A percentile compares a stretch with the other conserved stretches of the same genome.
Evolutionary conservation across 1,140 invertebrate species (phyloP).

Genomic region (Macrotrachela quadricornifera): DNA sequence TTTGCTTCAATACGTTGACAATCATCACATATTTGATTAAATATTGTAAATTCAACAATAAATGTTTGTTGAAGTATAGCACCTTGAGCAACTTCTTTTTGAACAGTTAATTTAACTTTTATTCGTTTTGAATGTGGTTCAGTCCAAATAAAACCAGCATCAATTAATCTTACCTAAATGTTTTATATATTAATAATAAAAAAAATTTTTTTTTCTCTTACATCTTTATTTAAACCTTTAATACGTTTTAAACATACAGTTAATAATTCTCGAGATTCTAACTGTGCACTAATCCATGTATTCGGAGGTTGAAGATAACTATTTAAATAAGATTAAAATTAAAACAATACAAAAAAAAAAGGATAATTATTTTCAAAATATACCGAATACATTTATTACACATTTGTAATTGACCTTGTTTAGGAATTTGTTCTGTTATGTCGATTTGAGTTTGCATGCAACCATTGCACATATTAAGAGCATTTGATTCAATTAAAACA

Average conservation of each 20-base stretch:
- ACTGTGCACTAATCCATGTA: slow-evolving; percentile 62
- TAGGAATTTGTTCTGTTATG: slow-evolving; percentile 2
- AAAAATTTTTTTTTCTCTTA: too few relatives aligned
- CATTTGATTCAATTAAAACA: slow-evolving; percentile 3
- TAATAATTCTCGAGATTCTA: slow-evolving; percentile 79
- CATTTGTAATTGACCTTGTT: slow-evolving; percentile 5
- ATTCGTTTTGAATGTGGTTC: slow-evolving; percentile 93
- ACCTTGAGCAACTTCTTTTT: slow-evolving; percentile 48
- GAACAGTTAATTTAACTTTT: slow-evolving; percentile 88
- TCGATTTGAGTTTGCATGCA: slow-evolving; percentile 7
- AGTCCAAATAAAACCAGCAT: slow-evolving; percentile 94
- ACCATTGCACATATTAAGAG: slow-evolving; percentile 1
- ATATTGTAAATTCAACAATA: slow-evolving; percentile 71
- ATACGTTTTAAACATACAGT: slow-evolving; percentile 75
- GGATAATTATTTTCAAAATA: too few relatives aligned
- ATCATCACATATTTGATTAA: slow-evolving; percentile 85
- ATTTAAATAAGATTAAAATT: background rate
- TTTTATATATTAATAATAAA: background rate
- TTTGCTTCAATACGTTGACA: slow-evolving; percentile 90
- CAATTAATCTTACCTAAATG: slow-evolving; percentile 43
- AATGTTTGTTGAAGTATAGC: slow-evolving; percentile 50
- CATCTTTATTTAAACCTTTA: slow-evolving; percentile 69
- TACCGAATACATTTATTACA: background rate
- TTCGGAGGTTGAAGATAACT: slow-evolving; percentile 53
- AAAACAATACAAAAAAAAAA: too few relatives aligned